Conservation (phyloP, 2,888 invertebrate species). For the Helleia helle region DNA sequence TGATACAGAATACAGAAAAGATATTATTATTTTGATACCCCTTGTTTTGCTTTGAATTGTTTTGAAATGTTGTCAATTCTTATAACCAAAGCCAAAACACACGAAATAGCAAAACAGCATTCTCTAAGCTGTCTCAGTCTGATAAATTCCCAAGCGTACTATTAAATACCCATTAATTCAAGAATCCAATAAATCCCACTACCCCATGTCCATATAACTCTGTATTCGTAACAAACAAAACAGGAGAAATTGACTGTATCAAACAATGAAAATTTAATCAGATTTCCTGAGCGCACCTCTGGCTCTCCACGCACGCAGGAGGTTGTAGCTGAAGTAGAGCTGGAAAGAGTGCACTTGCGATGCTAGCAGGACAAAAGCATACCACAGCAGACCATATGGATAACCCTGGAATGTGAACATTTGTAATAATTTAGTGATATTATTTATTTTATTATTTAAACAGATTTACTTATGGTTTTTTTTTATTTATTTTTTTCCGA, state of each 20-base stretch:
- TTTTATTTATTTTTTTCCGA: no score
- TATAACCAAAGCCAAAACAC: no score
- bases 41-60: no score
- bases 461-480: no score
- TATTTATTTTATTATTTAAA: no score
- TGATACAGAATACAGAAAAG: no score
- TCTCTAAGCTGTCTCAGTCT: no score
- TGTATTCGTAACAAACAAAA: slow-evolving; percentile 1
- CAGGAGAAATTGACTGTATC: neutral
- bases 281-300: slow-evolving; percentile 80
- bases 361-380: slow-evolving; percentile 89
- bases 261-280: slow-evolving; percentile 62
- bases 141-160: no score
- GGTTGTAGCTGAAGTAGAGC: slow-evolving; percentile 86
- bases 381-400: slow-evolving; percentile 94
- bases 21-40: no score
- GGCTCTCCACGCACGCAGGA: slow-evolving; percentile 88
- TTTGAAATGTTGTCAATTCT: no score
- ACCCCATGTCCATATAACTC: neutral
- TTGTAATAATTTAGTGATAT: no score
- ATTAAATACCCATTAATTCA: neutral
- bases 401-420: slow-evolving; percentile 86
- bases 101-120: no score
- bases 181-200: neutral
- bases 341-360: slow-evolving; percentile 93